phyloP scores from a whole-genome alignment of 2,888 invertebrate genomes.

The Crematogaster levior region DNA sequence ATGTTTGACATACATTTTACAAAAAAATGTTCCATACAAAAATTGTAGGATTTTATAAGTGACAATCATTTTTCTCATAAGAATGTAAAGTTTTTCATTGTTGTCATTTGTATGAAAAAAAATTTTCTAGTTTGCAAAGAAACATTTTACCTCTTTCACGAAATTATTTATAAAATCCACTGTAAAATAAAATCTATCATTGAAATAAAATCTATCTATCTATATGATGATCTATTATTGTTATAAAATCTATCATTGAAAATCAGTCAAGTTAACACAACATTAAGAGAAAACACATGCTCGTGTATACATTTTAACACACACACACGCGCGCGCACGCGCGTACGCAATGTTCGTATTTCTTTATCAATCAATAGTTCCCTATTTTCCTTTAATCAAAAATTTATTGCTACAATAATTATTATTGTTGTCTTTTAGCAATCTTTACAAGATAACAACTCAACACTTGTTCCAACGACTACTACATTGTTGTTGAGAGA shows the following conservation, averaged over 20 bases:
- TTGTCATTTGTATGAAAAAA: neutral
- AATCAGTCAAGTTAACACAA: neutral
- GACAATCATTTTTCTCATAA: too few species aligned
- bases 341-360: neutral
- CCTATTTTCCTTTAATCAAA: neutral
- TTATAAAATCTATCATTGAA: neutral
- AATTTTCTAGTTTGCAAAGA: neutral
- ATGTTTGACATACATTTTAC: too few species aligned
- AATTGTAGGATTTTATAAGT: too few species aligned
- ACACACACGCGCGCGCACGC: too few species aligned
- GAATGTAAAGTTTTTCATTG: too few species aligned
- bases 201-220: too few species aligned
- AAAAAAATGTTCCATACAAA: too few species aligned
- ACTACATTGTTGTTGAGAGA: conserved; percentile 74
- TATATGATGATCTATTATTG: too few species aligned
- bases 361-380: neutral
- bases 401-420: neutral
- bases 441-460: conserved; percentile 79
- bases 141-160: neutral
- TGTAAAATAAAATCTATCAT: too few species aligned
- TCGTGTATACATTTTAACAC: too few species aligned
- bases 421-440: conserved; percentile 70
- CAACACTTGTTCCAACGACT: conserved; percentile 64
- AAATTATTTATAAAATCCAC: neutral
- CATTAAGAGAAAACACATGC: too few species aligned